Base-by-base conservation (phyloP, 2,888 invertebrate genomes). In the Maniola hyperantus region DNA sequence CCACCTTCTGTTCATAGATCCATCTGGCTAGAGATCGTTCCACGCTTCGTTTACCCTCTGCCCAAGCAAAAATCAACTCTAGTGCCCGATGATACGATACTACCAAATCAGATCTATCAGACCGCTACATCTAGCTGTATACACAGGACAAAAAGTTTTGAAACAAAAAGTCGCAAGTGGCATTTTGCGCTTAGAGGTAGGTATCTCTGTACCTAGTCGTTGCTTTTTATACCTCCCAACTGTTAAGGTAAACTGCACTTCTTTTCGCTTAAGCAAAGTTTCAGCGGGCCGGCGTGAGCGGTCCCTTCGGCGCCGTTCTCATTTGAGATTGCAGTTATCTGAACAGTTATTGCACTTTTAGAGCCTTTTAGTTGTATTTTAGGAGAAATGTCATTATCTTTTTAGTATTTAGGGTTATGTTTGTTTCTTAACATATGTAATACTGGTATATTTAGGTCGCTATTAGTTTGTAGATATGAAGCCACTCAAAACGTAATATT, bases 181-280 rank as follows among this genome's bases (percentile, higher is more conserved):
- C 13, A 10, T 18, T 10, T 20, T 42, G 20, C 7, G 42, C 57
- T 42, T 36, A 33, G 2, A 36, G 15, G 36, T 54, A 36, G 15
- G 36, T 54, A 54, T 54, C 20, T 39, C 39, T 74, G 74, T 76
- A 69, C 74, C 71, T 71, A 39, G 65, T 72, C 76, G 74, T 79
- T 78, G 70, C 73, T 76, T 78, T 79, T 79, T 76, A 79, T 73
- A 73, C 63, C 73, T 73, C 64, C 60, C 60, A 66, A 74, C 72
- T 72, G 72, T 72, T 71, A 72, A 69, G 72, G 72, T 69, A 68
- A 73, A 74, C 73, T 72, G 61, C 73, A 68, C 54, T 71, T 73
- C 74, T 73, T 73, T 76, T 73, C 64, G 67, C 66, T 68, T 57
- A 50, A 69, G 68, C 63, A 66, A 71, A 71, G 70, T 71, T 69